Base-by-base conservation (phyloP, 2,888 invertebrate genomes). In the Drosophila setosimentum region DNA sequence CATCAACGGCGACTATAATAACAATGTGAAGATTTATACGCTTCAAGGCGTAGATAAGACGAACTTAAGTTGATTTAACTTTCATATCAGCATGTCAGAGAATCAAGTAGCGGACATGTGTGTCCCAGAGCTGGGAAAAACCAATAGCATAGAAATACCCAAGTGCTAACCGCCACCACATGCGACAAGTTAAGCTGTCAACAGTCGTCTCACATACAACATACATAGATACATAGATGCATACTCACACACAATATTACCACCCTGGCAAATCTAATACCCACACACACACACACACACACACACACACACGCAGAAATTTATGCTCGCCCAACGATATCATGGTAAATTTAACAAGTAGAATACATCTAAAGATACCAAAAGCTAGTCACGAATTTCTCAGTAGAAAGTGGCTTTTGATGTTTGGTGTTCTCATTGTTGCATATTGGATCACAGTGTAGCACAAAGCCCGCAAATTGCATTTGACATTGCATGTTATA, bases 271-370 rank as follows among this genome's bases (percentile, higher is more conserved):
- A 66, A 49, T 54, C 60, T 33, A 11, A 27, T 49, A 50, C n/a
- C 18, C 37, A 40, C 21, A 32, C 27, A 33, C 16, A 10, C 30
- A 16, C 42, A 42, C 42, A 42, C 61, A 24, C 40, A 30, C 60
- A 50, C 33, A 8, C 13, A 11, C 18, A 29, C 7, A 30, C 55
- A 18, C 45, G n/a, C n/a, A n/a, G n/a, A n/a, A n/a, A 16, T 10
- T 6, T 8, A 32, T 3, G 33, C 62, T 18, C 40, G 7, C 18
- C 30, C 6, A 42, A 54, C 78, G 78, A 77, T 71, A 82, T 88
- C 80, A 89, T 76, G 87, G 84, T 79, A 84, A 86, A 82, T 75
- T 83, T 65, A 73, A 67, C 73, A 11, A 30, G 30, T 63, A 60
- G 66, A 70, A 61, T 24, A 62, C 55, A 45, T 60, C 68, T 30